These are phyloP conservation scores for Lithophane leautieri DNA, from an alignment of 2,888 invertebrate species.

Conservation along the genomic window DNA sequence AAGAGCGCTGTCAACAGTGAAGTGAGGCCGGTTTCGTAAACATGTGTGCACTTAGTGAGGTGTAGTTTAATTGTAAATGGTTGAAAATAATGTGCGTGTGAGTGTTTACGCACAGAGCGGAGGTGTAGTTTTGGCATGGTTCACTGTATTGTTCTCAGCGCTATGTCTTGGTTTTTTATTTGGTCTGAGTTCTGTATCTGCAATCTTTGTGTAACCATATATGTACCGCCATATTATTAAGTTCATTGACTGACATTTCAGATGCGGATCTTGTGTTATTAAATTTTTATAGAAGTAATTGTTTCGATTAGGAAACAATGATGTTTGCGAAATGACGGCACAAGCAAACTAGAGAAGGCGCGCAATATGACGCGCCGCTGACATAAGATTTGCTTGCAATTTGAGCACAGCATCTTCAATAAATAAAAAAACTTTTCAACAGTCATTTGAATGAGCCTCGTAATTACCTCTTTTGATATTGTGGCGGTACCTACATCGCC, in stretches of 20 bases:
- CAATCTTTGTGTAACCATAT: conserved; percentile 33
- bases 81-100: no score
- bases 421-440: background rate
- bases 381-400: conserved; percentile 35
- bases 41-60: no score
- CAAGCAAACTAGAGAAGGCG: conserved; percentile 50
- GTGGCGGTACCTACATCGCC: no score
- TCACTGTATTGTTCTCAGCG: no score
- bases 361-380: conserved; percentile 19
- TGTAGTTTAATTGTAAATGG: no score
- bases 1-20: no score
- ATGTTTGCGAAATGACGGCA: conserved; percentile 56
- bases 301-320: conserved; percentile 63
- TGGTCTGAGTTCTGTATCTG: conserved; percentile 28
- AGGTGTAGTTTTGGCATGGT: no score
- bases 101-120: no score
- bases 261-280: conserved; percentile 38
- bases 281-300: conserved; percentile 55
- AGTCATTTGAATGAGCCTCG: background rate
- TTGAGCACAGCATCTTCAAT: background rate
- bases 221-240: conserved; percentile 16
- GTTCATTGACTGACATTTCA: conserved; percentile 51
- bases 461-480: conserved; percentile 39
- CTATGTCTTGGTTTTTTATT: no score
- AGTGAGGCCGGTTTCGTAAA: no score